Evolutionary conservation across 2,888 invertebrate species (phyloP).

Genomic region (Teleiodes luculella): DNA sequence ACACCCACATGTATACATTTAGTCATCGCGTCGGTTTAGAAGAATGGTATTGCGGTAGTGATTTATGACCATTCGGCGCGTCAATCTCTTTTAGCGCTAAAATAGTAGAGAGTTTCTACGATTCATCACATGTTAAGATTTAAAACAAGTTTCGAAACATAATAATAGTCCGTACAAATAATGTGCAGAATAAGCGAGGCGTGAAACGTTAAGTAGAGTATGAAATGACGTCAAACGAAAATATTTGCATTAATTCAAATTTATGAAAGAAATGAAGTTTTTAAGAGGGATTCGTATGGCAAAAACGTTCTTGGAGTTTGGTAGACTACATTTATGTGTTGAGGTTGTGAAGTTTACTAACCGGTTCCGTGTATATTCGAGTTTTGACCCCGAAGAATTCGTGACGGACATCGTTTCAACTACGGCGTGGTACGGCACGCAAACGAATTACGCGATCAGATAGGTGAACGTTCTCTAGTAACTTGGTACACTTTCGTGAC

Average conservation of each 20-base stretch:
- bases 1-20: slow-evolving; percentile 45
- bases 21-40: slow-evolving; percentile 43
- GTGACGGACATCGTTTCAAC: slow-evolving; percentile 52
- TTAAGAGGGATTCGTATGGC: neutral
- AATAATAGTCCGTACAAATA: neutral
- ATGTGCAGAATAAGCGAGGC: neutral
- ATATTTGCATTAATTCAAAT: neutral
- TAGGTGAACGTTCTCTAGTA: slow-evolving; percentile 51
- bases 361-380: slow-evolving; percentile 52
- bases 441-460: slow-evolving; percentile 52
- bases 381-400: slow-evolving; percentile 58
- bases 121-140: neutral
- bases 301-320: slow-evolving; percentile 5
- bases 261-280: no score
- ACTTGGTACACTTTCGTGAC: slow-evolving; percentile 53
- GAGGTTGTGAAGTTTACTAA: slow-evolving; percentile 37
- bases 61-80: slow-evolving; percentile 40
- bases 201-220: neutral
- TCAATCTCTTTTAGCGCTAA: slow-evolving; percentile 31
- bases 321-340: slow-evolving; percentile 10
- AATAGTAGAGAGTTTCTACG: neutral
- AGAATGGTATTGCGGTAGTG: slow-evolving; percentile 44
- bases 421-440: slow-evolving; percentile 48
- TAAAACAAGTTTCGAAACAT: neutral
- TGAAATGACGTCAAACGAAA: neutral